These are phyloP conservation scores for Panthera leo DNA, from an alignment of 2,113 vertebrate genomes.

Conservation along the genomic window DNA sequence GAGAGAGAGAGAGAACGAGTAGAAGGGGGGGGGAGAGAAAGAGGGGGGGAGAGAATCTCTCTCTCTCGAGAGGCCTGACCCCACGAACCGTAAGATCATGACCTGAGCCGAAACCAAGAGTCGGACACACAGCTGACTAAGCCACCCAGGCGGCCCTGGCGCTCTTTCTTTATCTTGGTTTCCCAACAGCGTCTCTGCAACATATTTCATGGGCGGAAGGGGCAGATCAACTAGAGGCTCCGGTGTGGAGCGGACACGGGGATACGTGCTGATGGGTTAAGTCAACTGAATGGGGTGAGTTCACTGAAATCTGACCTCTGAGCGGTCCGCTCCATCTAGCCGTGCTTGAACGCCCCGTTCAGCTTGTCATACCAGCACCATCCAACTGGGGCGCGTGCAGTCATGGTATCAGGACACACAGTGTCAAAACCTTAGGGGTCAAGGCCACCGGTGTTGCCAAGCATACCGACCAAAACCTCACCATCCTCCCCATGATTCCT, in stretches of 20 bases:
- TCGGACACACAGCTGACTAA: no score
- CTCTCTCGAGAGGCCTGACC: no score
- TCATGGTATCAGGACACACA: neutral
- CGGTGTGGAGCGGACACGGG: neutral
- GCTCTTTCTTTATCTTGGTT: conserved; percentile 2
- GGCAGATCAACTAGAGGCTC: neutral
- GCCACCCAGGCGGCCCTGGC: no score
- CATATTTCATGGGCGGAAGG: neutral
- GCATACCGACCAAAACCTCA: conserved; percentile 79
- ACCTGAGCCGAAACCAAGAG: no score
- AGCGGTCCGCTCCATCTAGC: neutral
- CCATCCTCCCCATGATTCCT: conserved; percentile 99
- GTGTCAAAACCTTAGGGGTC: neutral
- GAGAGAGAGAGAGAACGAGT: no score
- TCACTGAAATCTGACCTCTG: neutral
- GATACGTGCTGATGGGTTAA: neutral
- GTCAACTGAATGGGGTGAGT: neutral
- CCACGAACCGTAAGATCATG: no score
- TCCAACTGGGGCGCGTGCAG: neutral
- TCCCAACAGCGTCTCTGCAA: neutral
- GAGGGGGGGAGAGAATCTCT: no score
- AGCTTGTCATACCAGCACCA: neutral
- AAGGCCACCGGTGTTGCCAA: neutral
- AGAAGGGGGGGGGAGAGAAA: no score
- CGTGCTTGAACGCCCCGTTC: neutral